Percentiles rank a stretch among this genome's conserved stretches.
These are phyloP conservation scores for Standfussiana lucernea DNA, from an alignment of 2,888 invertebrate species.

Conservation along the genomic window DNA sequence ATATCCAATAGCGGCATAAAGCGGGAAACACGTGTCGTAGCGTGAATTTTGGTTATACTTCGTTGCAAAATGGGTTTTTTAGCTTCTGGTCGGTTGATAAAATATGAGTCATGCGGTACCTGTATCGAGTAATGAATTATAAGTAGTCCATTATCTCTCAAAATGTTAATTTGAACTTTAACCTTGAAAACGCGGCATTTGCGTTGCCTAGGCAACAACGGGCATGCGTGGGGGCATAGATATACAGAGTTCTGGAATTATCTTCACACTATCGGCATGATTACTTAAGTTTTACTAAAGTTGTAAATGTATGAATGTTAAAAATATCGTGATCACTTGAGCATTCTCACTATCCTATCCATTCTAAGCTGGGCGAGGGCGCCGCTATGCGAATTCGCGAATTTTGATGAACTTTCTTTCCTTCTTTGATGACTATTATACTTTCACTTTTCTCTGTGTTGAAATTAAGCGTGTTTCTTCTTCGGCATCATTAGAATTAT, in stretches of 20 bases:
- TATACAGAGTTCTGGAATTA: slow-evolving; percentile 25
- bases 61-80: slow-evolving; percentile 32
- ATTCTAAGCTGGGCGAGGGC: slow-evolving; percentile 56
- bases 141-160: slow-evolving; percentile 29
- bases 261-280: slow-evolving; percentile 5
- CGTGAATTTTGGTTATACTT: slow-evolving; percentile 46
- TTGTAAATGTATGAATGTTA: slow-evolving; percentile 8
- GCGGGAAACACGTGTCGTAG: slow-evolving; percentile 65
- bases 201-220: slow-evolving; percentile 71
- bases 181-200: slow-evolving; percentile 56
- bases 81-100: slow-evolving; percentile 21
- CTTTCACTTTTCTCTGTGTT: slow-evolving; percentile 65
- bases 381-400: slow-evolving; percentile 63
- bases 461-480: not conserved
- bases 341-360: slow-evolving; percentile 5
- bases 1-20: slow-evolving; percentile 56
- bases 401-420: slow-evolving; percentile 69
- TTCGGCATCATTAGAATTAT: slow-evolving; percentile 9
- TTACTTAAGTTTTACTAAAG: slow-evolving; percentile 26
- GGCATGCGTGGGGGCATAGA: slow-evolving; percentile 44
- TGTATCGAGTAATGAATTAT: slow-evolving; percentile 27
- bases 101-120: slow-evolving; percentile 42
- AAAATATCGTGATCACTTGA: not conserved
- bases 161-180: slow-evolving; percentile 48
- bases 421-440: slow-evolving; percentile 59